Evolutionary conservation across 1,140 invertebrate species (phyloP), one percentile per base, ranked within the genome.

Genomic region (Drosophila pseudoananassae): DNA sequence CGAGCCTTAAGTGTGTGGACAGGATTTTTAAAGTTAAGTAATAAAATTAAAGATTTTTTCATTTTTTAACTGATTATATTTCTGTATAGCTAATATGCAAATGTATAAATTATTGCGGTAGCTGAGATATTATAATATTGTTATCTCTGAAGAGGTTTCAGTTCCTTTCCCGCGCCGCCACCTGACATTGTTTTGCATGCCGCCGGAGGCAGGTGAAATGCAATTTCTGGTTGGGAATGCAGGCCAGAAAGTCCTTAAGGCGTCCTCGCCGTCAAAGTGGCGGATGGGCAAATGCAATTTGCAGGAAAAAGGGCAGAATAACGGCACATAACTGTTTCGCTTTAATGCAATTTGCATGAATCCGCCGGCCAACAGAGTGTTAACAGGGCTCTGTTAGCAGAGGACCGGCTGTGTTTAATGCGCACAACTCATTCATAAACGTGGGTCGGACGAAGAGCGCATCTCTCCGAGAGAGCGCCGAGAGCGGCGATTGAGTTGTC

Each of bases 331-430:
- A 78, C 64, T 75, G 82, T 65, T 78, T 70, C 74, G 61, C 65
- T 70, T 71, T 69, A 74, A 82, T 87, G 74, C 74, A 78, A 82
- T 87, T 85, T 85, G 47, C 58, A 70, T 64, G 55, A 66, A 38
- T 57, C 55, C 38, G 38, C 20, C n/a, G 55, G 12, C n/a, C 55
- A 63, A 54, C 59, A 77, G 38, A 1, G 7, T 6, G 8, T 20
- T 77, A 87, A 78, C 77, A 85, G 77, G 0, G 27, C 51, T 1
- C 61, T 64, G 61, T 78, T 72, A 84, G 8, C 50, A 36, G n/a
- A 49, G 4, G 1, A 1, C 1, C 10, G 10, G 12, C 63, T 76
- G 78, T 80, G 77, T 80, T 80, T 76, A 60, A 43, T 54, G 78
- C 75, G 52, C 70, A 46, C 15, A 61, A 27, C 69, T 61, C 79